A percentile compares a stretch with the other conserved stretches of the same genome.
phyloP scores from a whole-genome alignment of 2,113 vertebrate genomes.

The Cyprinodon brontotheroides region DNA sequence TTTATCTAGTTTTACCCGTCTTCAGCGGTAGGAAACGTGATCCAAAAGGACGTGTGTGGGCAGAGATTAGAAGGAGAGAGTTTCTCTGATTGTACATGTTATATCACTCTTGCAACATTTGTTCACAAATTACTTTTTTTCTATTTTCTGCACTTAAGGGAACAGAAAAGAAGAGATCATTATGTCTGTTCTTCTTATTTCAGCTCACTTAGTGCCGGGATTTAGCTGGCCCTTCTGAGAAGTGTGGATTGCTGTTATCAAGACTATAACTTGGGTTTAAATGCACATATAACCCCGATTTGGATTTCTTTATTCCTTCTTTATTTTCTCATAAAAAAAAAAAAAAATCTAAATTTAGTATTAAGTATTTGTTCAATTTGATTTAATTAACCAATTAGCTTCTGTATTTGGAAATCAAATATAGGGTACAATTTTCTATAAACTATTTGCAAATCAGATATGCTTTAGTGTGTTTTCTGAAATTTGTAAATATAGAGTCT shows the following conservation, averaged over 20 bases:
- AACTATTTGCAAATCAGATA: no score
- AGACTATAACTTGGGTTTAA: neutral
- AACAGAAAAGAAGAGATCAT: no score
- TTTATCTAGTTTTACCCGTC: conserved; percentile 14
- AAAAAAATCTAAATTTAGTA: neutral
- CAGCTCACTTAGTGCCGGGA: neutral
- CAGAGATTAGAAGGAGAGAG: neutral
- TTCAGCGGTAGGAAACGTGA: neutral
- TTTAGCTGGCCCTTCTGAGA: neutral
- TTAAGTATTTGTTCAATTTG: neutral
- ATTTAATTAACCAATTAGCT: no score
- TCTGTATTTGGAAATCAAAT: no score
- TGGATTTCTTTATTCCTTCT: neutral
- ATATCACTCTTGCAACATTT: neutral
- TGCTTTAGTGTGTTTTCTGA: no score
- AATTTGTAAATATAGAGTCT: no score
- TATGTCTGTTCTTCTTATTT: neutral
- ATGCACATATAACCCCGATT: neutral
- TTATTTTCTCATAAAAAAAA: neutral
- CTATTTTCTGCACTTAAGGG: neutral
- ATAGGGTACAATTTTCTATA: no score
- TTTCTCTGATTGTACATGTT: neutral
- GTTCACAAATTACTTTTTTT: neutral
- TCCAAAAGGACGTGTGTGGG: neutral
- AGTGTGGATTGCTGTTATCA: neutral